These are phyloP conservation scores for Murina feae DNA, from an alignment of 2,113 vertebrate genomes.

Conservation along the genomic window DNA sequence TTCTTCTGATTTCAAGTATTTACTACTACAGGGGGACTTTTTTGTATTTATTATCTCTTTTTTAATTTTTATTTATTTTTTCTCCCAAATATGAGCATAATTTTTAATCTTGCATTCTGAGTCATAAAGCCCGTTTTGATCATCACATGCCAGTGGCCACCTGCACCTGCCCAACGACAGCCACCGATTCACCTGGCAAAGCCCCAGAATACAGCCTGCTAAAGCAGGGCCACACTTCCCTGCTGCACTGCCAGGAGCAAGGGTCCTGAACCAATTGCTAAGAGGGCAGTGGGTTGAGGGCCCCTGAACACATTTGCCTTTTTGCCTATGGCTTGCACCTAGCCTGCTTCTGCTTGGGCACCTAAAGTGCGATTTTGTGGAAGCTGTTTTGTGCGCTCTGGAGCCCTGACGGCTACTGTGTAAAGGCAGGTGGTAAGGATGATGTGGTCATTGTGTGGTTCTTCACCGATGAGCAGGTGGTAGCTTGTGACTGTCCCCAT, in stretches of 20 bases:
- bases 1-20: neutral
- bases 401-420: slow-evolving; percentile 84
- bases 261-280: slow-evolving; percentile 80
- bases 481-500: slow-evolving; percentile 74
- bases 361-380: slow-evolving; percentile 88
- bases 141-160: slow-evolving; percentile 85
- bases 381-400: slow-evolving; percentile 84
- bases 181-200: slow-evolving; percentile 78
- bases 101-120: slow-evolving; percentile 55
- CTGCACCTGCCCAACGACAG: slow-evolving; percentile 87
- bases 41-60: neutral
- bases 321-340: slow-evolving; percentile 76
- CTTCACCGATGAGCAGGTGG: slow-evolving; percentile 81
- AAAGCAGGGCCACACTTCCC: slow-evolving; percentile 81
- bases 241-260: slow-evolving; percentile 85
- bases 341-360: slow-evolving; percentile 82
- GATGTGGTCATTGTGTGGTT: slow-evolving; percentile 87
- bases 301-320: slow-evolving; percentile 87
- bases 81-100: neutral
- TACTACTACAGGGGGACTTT: neutral
- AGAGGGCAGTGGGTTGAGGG: slow-evolving; percentile 80
- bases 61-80: neutral
- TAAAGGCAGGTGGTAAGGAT: slow-evolving; percentile 84
- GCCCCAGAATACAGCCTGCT: slow-evolving; percentile 83
- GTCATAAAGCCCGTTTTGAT: slow-evolving; percentile 85